Base-by-base conservation (phyloP, 2,113 vertebrate genomes). In the Mastomys natalensis region DNA sequence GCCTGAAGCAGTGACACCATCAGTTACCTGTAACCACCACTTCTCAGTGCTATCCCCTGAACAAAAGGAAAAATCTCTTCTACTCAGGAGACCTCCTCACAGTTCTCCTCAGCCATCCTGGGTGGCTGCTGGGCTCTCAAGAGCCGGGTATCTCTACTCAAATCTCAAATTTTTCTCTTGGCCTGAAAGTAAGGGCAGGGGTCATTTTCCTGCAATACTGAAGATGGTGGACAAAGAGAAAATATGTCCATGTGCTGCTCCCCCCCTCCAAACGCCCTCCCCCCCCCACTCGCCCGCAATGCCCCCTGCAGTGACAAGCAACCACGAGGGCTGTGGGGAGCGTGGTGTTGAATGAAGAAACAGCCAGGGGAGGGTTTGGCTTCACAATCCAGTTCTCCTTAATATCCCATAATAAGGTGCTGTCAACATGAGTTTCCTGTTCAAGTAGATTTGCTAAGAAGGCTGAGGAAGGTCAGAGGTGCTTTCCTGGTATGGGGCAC, bases 361-460 rank as follows among this genome's bases (percentile, higher is more conserved):
- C 81, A 86, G 91, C 51, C 76, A 86, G 34, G 48, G 62, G 53
- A 34, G 97, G 82, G 40, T 55, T 95, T 70, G 92, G 86, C 73
- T 48, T 78, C 53, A 7, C 96, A 93, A 96, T 93, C 95, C 92
- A 85, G 70, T 93, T 93, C 88, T 82, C 89, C 58, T 94, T 89
- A 92, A 95, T 85, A 91, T 95, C 81, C 81, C 82, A 62, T 93
- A 96, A 97, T 89, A 95, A 95, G 95, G 76, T 31, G 73, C 95
- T 95, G 97, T 97, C 96, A 94, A 43, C 91, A 40, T 58, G 86
- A 91, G 86, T 94, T 95, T 96, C 95, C 95, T 91, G 91, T 95
- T 93, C 89, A 55, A 92, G 94, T 80, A 76, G 95, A 91, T 95
- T 95, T 91, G 86, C 88, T 94, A 95, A 84, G 92, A 89, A 64